These are phyloP conservation scores for Crocuta crocuta DNA, from an alignment of 2,113 vertebrate species.

Conservation along the genomic window DNA sequence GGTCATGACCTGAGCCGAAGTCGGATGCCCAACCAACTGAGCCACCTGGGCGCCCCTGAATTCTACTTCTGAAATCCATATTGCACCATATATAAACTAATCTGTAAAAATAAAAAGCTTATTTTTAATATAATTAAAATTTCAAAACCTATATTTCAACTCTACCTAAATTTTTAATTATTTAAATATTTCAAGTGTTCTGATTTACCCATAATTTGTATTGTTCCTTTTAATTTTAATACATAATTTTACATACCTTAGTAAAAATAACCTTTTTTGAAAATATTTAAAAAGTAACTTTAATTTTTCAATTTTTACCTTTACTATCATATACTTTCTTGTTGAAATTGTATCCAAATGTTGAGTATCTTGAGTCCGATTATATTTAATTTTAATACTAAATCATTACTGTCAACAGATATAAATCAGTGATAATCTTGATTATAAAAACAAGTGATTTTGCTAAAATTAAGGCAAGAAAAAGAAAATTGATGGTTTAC, in stretches of 20 bases:
- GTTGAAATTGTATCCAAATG: not conserved
- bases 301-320: not conserved
- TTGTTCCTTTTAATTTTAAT: not conserved
- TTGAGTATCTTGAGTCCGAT: not conserved
- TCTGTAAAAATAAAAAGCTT: too few relatives aligned
- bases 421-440: not conserved
- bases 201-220: not conserved
- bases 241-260: not conserved
- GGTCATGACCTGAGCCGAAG: too few relatives aligned
- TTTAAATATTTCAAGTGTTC: not conserved
- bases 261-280: not conserved
- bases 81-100: too few relatives aligned
- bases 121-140: not conserved
- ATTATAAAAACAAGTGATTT: slow-evolving; percentile 7
- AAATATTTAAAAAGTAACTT: not conserved
- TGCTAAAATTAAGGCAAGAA: not conserved
- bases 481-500: not conserved
- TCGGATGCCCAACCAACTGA: too few relatives aligned
- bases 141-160: slow-evolving; percentile 11
- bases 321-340: not conserved
- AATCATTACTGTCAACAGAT: not conserved
- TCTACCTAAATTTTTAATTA: not conserved
- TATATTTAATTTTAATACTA: slow-evolving; percentile 11
- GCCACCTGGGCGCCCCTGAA: too few relatives aligned
- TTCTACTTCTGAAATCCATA: too few relatives aligned